Evolutionary conservation across 2,797 vertebrate species (phyloP), one percentile per base, ranked within the genome.

Genomic region (Pitangus sulphuratus): DNA sequence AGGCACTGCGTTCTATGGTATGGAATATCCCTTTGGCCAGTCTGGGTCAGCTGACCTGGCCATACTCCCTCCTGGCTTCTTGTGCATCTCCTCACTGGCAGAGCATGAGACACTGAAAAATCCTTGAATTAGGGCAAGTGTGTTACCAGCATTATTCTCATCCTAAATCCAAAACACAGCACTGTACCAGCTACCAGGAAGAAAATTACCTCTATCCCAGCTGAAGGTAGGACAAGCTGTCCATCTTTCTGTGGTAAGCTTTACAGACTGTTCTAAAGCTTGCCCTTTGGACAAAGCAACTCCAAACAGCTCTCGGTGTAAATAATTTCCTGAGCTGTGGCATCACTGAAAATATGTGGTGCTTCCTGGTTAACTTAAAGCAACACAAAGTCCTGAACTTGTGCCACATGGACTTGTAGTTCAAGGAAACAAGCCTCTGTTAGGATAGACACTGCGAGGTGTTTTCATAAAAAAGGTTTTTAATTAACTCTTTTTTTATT

Each of bases 1-100:
- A 20, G 8, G 6, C 14, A 50, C 0, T 1, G 7, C 12, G 8
- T 70, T 62, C 40, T 33, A 0, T 33, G 11, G 11, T 33, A 5
- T 33, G 65, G 33, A 44, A 17, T 30, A 33, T n/a, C 14, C 15
- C 19, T 70, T 44, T 76, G 56, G 3, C 42, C 50, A 25, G 9
- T n/a, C 56, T 44, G 40, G 22, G 1, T 70, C 64, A 83, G 24
- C 11, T 44, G n/a, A 44, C 19, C 28, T 83, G 56, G 8, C 37
- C 37, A 11, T 30, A 20, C 6, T 57, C 9, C 28, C n/a, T 83
- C n/a, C 14, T 15, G 7, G 4, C 14, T 25, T n/a, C 19, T 25
- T 33, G 11, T 39, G 35, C 14, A 12, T 6, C 28, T 64, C 16
- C 28, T 39, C 14, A 7, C 28, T 57, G 64, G 22, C 37, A 70